Evolutionary conservation across 2,888 invertebrate genomes (phyloP).

Genomic region (Exephanes ischioxanthus): DNA sequence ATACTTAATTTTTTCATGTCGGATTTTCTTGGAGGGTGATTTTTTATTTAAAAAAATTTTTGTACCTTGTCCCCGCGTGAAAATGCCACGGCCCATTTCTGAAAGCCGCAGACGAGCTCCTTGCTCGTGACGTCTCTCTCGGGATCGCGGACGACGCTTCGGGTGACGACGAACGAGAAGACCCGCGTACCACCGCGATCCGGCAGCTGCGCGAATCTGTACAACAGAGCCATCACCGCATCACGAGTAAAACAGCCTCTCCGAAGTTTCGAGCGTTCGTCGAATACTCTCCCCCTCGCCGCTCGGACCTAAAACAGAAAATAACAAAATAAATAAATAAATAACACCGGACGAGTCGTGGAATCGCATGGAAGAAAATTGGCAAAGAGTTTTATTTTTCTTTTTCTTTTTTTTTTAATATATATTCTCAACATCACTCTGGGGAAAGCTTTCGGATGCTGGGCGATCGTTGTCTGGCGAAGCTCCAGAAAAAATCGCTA

Average conservation of each 20-base stretch:
- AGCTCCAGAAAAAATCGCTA: constrained; percentile 24
- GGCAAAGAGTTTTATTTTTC: background rate
- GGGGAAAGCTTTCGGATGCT: constrained; percentile 7
- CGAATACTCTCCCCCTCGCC: background rate
- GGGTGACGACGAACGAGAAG: constrained; percentile 93
- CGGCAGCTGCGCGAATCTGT: constrained; percentile 93
- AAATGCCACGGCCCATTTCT: constrained; percentile 93
- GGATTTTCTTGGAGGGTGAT: too few relatives aligned
- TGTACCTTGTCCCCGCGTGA: constrained; percentile 90
- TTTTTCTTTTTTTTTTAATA: background rate
- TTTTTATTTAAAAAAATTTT: too few relatives aligned
- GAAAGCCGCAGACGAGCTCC: constrained; percentile 93
- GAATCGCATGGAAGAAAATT: background rate
- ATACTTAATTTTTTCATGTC: too few relatives aligned
- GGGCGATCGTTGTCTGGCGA: constrained; percentile 47
- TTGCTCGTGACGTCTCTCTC: constrained; percentile 93
- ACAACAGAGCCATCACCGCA: constrained; percentile 91
- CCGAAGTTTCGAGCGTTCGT: constrained; percentile 48
- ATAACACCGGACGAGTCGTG: background rate
- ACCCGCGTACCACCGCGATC: constrained; percentile 94
- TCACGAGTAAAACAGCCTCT: constrained; percentile 75
- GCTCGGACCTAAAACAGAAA: background rate
- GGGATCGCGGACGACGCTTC: constrained; percentile 91
- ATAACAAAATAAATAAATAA: background rate
- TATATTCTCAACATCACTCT: background rate